A percentile compares a stretch with the other conserved stretches of the same genome.
phyloP scores from a whole-genome alignment of 1,140 invertebrate genomes.

The Brachionus calyciflorus region DNA sequence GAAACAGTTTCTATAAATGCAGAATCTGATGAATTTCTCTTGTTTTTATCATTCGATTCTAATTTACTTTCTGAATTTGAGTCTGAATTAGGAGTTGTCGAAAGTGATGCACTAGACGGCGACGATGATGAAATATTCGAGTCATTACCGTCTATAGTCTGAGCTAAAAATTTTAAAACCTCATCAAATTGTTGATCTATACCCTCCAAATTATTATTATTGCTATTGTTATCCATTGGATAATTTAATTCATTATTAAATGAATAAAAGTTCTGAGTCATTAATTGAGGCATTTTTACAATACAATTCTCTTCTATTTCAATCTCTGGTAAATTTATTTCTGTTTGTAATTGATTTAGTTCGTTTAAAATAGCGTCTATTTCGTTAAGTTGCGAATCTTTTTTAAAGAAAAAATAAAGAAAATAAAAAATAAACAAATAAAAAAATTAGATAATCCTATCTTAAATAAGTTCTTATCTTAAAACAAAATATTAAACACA shows the following conservation, averaged over 20 bases:
- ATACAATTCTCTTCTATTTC: not conserved
- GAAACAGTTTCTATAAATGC: slow-evolving; percentile 22
- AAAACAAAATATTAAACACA: slow-evolving; percentile 18
- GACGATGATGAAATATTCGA: not conserved
- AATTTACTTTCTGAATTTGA: not conserved
- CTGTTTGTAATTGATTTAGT: slow-evolving; percentile 43
- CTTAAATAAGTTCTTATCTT: too few species aligned
- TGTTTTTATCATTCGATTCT: not conserved
- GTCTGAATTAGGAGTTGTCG: slow-evolving; percentile 28
- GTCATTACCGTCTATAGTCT: slow-evolving; percentile 25
- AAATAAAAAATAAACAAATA: too few species aligned
- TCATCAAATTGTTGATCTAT: slow-evolving; percentile 46
- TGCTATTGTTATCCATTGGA: slow-evolving; percentile 41
- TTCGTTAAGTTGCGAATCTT: slow-evolving; percentile 46
- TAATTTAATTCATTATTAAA: not conserved
- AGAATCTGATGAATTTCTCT: slow-evolving; percentile 16
- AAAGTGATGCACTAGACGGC: slow-evolving; percentile 4
- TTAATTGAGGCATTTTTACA: not conserved
- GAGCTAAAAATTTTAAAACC: slow-evolving; percentile 41
- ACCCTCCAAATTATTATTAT: not conserved
- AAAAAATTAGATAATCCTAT: slow-evolving; percentile 10
- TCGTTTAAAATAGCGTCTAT: slow-evolving; percentile 44
- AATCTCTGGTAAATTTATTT: not conserved
- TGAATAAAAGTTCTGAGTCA: slow-evolving; percentile 9
- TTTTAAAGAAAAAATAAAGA: too few species aligned